Evolutionary conservation across 2,113 vertebrate genomes (phyloP), one percentile per base, ranked within the genome.

Genomic region (Taurulus bubalis): DNA sequence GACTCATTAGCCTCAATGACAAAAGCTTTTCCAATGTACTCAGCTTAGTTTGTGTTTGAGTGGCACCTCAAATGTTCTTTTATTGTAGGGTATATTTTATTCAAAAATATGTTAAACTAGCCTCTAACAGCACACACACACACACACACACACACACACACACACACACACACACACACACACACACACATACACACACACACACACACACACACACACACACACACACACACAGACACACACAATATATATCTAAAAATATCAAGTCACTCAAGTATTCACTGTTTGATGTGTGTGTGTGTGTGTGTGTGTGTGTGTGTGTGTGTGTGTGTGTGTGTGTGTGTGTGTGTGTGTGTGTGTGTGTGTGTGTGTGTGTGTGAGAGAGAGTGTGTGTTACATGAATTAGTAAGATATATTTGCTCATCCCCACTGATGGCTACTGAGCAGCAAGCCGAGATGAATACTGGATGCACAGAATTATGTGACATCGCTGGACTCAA

Each of bases 341-440:
- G 67, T 53, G 47, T 55, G 34, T 51, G 66, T 51, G 45, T n/a
- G 47, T 15, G n/a, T 66, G 28, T 51, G 26, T 20, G 22, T 71
- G 42, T 53, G 45, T 47, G 45, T 47, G 45, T 47, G 45, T 47
- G 45, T 49, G 66, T 69, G 38, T 26, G n/a, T 45, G 36, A 42
- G 30, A 36, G 67, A 36, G 47, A 38, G 34, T 49, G 47, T 49
- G 18, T 49, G 30, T 16, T 47, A 77, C 68, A 45, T 71, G 66
- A 58, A 59, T 63, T 24, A 70, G 36, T 26, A 62, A 30, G 38
- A 68, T 34, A 12, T 20, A 38, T 72, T 55, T 28, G 47, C 26
- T 63, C 42, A 60, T 62, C 71, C 45, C 42, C 53, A 26, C 65
- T 56, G 45, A 72, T 69, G 36, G 45, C 38, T 80, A 59, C 58